These are phyloP conservation scores for Lepidothrix coronata DNA, from an alignment of 2,113 vertebrate genomes.

Conservation along the genomic window DNA sequence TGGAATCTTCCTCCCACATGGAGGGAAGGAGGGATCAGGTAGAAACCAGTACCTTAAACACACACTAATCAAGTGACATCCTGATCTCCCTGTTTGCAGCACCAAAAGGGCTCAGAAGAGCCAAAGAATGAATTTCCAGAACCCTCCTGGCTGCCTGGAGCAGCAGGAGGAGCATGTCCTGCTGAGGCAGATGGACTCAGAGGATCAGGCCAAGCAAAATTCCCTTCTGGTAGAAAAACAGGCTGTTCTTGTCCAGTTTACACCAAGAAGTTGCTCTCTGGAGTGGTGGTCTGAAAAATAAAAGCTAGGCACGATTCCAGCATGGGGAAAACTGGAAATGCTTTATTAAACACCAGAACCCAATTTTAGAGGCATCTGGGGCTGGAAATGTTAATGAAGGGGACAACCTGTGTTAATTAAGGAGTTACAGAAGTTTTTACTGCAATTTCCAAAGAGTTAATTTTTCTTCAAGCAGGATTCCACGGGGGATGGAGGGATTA, in stretches of 20 bases:
- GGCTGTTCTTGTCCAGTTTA: not conserved
- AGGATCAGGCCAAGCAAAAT: not conserved
- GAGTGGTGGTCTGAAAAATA: no score
- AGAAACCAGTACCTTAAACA: not conserved
- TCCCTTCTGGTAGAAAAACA: not conserved
- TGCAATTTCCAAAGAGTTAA: no score
- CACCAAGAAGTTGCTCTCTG: not conserved
- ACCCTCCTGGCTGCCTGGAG: rapidly evolving
- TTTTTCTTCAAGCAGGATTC: no score
- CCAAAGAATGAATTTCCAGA: not conserved
- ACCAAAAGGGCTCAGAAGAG: not conserved
- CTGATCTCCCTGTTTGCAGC: not conserved
- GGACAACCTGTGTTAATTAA: no score
- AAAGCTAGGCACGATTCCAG: no score
- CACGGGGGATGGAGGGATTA: no score
- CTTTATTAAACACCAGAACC: no score
- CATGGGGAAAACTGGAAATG: no score
- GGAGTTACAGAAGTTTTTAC: no score
- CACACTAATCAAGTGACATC: not conserved
- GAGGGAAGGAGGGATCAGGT: not conserved
- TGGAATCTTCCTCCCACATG: rapidly evolving
- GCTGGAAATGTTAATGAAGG: no score
- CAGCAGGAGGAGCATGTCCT: not conserved
- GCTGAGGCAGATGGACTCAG: not conserved
- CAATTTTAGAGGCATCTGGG: no score